Percentiles rank a stretch among this genome's conserved stretches.
Conservation (phyloP, 2,888 invertebrate species). For the Cremastinae sp. region DNA sequence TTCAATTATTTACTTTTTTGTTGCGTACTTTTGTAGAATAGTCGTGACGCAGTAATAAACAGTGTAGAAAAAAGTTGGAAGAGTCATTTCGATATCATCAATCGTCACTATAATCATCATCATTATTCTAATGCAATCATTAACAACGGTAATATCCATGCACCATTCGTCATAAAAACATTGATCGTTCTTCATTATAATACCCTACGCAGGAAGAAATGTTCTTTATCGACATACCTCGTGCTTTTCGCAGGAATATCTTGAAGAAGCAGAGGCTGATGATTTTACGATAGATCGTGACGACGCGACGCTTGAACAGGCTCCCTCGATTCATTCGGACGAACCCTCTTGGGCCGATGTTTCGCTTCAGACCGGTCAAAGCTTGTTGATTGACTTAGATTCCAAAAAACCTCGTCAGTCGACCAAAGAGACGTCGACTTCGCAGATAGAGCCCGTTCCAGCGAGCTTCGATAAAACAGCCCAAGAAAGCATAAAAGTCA, state of each 20-base stretch:
- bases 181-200: not conserved
- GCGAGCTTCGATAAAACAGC: constrained; percentile 64
- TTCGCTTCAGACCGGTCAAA: constrained; percentile 77
- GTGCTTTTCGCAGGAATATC: constrained; percentile 67
- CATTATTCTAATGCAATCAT: constrained; percentile 26
- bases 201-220: too few species aligned
- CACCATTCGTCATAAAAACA: constrained; percentile 3
- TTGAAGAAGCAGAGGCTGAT: constrained; percentile 59
- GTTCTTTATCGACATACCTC: constrained; percentile 55
- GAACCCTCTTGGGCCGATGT: constrained; percentile 75
- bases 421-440: constrained; percentile 75
- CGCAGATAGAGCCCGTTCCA: constrained; percentile 63
- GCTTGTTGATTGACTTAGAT: constrained; percentile 71
- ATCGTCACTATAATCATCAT: constrained; percentile 11
- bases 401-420: constrained; percentile 67
- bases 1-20: constrained; percentile 49
- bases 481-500: constrained; percentile 76
- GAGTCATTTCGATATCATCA: constrained; percentile 6
- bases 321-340: constrained; percentile 74
- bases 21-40: not conserved
- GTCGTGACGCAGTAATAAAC: not conserved
- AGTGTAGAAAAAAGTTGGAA: not conserved
- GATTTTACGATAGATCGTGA: constrained; percentile 68
- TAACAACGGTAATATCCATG: constrained; percentile 7
- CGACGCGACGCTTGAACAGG: constrained; percentile 75